Percentiles rank a stretch among this genome's conserved stretches.
Evolutionary conservation across 2,113 vertebrate genomes (phyloP).

Genomic region (Smithornis capensis): DNA sequence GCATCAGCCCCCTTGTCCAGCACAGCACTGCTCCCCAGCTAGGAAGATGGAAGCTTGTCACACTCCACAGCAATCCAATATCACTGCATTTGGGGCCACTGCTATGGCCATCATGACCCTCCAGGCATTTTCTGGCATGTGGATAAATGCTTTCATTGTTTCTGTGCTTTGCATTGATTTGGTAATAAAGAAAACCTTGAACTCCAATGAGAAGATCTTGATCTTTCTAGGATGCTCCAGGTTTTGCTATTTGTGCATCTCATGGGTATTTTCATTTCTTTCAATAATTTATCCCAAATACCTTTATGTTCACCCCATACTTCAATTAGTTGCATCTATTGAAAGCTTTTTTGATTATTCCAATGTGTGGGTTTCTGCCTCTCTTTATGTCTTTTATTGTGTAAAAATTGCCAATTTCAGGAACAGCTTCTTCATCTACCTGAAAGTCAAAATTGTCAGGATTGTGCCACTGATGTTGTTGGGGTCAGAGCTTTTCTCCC

Average conservation of each 20-base stretch:
- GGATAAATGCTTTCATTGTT: background rate
- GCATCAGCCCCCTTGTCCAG: background rate
- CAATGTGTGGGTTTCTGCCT: background rate
- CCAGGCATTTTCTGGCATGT: background rate
- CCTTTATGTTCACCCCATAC: background rate
- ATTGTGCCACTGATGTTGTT: background rate
- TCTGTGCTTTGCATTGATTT: background rate
- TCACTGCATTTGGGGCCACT: fast-evolving
- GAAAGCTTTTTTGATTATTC: background rate
- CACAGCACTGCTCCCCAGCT: background rate
- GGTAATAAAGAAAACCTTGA: background rate
- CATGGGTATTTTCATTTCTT: background rate
- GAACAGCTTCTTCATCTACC: background rate
- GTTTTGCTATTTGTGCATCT: background rate
- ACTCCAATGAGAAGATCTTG: constrained; percentile 20
- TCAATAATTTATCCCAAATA: fast-evolving
- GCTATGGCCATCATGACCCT: background rate
- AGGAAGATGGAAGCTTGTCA: background rate
- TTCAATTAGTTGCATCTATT: background rate
- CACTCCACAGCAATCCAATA: background rate
- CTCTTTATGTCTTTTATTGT: background rate
- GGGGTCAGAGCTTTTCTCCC: background rate
- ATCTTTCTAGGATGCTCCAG: background rate
- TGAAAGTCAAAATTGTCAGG: constrained; percentile 11
- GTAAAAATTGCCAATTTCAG: constrained; percentile 23